Evolutionary conservation across 2,888 invertebrate genomes (phyloP).

Genomic region (Chesias legatella): DNA sequence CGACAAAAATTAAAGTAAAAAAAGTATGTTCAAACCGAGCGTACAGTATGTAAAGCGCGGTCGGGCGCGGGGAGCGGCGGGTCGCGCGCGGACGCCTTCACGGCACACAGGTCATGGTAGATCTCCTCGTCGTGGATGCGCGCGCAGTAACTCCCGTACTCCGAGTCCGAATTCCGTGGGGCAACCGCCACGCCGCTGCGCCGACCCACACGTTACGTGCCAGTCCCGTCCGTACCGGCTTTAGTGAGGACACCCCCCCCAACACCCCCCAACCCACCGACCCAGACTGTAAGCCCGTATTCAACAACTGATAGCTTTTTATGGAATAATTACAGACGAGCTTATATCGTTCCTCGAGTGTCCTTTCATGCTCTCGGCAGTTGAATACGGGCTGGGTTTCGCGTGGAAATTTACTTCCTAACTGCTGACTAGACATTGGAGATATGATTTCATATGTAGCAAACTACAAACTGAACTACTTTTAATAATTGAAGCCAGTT

Average conservation of each 20-base stretch:
- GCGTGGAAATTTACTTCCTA: too few species aligned
- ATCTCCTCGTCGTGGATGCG: conserved; percentile 93
- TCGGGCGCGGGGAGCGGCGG: conserved; percentile 70
- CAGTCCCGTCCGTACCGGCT: conserved; percentile 9
- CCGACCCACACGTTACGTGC: conserved; percentile 30
- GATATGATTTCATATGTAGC: too few species aligned
- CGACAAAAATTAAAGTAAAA: conserved; percentile 36
- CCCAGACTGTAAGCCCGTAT: too few species aligned
- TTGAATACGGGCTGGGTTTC: too few species aligned
- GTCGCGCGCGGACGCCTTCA: conserved; percentile 79
- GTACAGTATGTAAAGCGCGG: conserved; percentile 75
- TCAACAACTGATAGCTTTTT: too few species aligned
- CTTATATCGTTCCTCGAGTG: too few species aligned
- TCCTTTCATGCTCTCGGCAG: too few species aligned
- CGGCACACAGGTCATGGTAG: conserved; percentile 95
- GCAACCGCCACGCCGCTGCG: conserved; percentile 56
- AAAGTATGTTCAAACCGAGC: conserved; percentile 45
- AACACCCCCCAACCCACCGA: too few species aligned
- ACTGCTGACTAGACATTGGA: too few species aligned
- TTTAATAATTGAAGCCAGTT: too few species aligned
- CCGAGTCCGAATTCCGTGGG: conserved; percentile 71
- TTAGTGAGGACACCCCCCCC: conserved; percentile 5
- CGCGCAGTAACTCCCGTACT: conserved; percentile 85
- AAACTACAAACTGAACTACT: too few species aligned
- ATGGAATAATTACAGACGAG: too few species aligned